Conservation (phyloP, 2,888 invertebrate species). For the Brenthis daphne region DNA sequence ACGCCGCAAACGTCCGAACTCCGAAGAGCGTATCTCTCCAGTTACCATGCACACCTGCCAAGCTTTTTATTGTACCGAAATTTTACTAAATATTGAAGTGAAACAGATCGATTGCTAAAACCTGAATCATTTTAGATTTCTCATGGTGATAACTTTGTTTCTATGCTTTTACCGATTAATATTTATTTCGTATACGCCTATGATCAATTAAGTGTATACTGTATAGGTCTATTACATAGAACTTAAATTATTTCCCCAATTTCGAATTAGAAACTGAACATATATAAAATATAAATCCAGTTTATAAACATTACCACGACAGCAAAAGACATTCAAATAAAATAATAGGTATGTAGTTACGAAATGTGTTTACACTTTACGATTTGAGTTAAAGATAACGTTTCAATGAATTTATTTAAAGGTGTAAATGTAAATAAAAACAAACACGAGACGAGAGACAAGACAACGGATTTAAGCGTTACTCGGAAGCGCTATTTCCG, state of each 20-base stretch:
- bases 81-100: constrained; percentile 24
- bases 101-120: constrained; percentile 24
- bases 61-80: constrained; percentile 34
- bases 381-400: neutral
- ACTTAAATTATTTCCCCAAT: too few relatives aligned
- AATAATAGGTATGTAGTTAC: neutral
- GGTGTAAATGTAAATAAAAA: constrained; percentile 55
- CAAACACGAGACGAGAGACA: constrained; percentile 55
- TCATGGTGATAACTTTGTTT: neutral
- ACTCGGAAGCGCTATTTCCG: constrained; percentile 78
- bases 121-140: constrained; percentile 23
- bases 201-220: too few relatives aligned
- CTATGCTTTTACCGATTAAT: too few relatives aligned
- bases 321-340: neutral
- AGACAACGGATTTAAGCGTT: constrained; percentile 71
- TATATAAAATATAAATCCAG: neutral
- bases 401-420: constrained; percentile 21
- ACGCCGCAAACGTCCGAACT: constrained; percentile 52
- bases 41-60: constrained; percentile 56
- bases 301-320: neutral
- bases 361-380: constrained; percentile 3
- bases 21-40: constrained; percentile 43
- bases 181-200: too few relatives aligned
- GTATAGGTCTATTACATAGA: too few relatives aligned
- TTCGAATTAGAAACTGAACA: neutral